Base-by-base conservation (phyloP, 2,113 vertebrate genomes). In the Prinia subflava region DNA sequence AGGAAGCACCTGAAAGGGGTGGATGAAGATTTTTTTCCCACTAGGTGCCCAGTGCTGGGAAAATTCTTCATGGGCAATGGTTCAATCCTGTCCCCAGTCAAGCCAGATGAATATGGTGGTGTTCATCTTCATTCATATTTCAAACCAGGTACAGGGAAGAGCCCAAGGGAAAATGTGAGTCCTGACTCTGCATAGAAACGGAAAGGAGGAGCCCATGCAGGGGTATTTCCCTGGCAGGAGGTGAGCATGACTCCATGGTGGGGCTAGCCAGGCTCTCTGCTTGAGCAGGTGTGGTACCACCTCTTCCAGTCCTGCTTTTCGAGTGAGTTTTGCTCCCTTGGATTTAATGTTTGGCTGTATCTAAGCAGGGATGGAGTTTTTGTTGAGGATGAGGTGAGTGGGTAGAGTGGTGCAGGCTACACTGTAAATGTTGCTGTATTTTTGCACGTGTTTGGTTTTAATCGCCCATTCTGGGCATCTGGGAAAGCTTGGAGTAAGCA, bases 161-260 rank as follows among this genome's bases (percentile, higher is more conserved):
- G 5, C 6, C 23, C 62, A 83, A 57, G n/a, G n/a, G 47, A 62
- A 69, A 90, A 44, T 4, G 4, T 8, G 37, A 44, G 27, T 56
- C n/a, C 49, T 3, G 7, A 15, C 47, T 60, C 30, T 15, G 52
- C 23, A 13, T 2, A 27, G n/a, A 62, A 83, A 62, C 0, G 4
- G 27, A 27, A 50, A 7, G 52, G 52, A 31, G 5, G 3, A 64
- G 15, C 15, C 53, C 16, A 25, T 1, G 2, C 17, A 47, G 27
- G 9, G 15, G 0, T 57, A 14, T 57, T 71, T 84, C 47, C 69
- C 23, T 0, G 2, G 7, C 18, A 17, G 33, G 46, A 28, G 20
- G 15, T 25, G 12, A 71, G 39, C 50, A 55, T 0, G 0, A 37
- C n/a, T 69, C 15, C 3, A 24, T 2, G 1, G 24, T 33, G 49